Base-by-base conservation (phyloP, 2,113 vertebrate species). In the Cryptomyrus ogoouensis region DNA sequence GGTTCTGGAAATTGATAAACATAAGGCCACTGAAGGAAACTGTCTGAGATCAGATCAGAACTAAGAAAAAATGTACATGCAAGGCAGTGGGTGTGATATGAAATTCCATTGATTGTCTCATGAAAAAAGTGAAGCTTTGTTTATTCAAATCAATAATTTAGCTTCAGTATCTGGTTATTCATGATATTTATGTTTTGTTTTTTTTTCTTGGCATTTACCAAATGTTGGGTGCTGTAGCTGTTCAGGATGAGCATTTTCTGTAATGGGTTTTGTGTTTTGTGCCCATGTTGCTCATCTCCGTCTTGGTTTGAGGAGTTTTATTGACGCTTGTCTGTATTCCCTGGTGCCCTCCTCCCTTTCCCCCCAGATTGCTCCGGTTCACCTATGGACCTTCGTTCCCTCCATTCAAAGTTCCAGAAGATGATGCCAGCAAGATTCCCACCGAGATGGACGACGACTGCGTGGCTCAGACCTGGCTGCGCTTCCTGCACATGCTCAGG, bases 401-500 rank as follows among this genome's bases (percentile, higher is more conserved):
- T 92, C 95, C 96, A 0, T 99, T 99, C 94, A 99, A 98, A 96
- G 97, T 99, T 92, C 97, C 98, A 0, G 98, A 99, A 91, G 98
- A 99, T 93, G 98, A 99, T 92, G 97, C 97, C 90, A 97, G 93
- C 93, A 94, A 98, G 91, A 98, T 99, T 89, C 98, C 98, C 91
- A 93, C 97, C 58, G 98, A 99, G 93, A 99, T 99, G 98, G 97
- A 98, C 94, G 98, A 96, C 21, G 98, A 99, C 92, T 99, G 98
- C 0, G 93, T 99, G 92, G 97, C 98, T 74, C 98, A 99, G 94
- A 98, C 98, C 0, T 99, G 98, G 98, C 99, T 98, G 95, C 97
- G 98, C 90, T 98, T 99, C 94, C 96, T 99, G 91, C 98, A 99
- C 95, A 99, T 99, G 97, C 96, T 99, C 91, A 98, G 98, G 98